A percentile compares a stretch with the other conserved stretches of the same genome.
These are phyloP conservation scores for Drosophila demipolita DNA, from an alignment of 2,888 invertebrate species.

Conservation along the genomic window DNA sequence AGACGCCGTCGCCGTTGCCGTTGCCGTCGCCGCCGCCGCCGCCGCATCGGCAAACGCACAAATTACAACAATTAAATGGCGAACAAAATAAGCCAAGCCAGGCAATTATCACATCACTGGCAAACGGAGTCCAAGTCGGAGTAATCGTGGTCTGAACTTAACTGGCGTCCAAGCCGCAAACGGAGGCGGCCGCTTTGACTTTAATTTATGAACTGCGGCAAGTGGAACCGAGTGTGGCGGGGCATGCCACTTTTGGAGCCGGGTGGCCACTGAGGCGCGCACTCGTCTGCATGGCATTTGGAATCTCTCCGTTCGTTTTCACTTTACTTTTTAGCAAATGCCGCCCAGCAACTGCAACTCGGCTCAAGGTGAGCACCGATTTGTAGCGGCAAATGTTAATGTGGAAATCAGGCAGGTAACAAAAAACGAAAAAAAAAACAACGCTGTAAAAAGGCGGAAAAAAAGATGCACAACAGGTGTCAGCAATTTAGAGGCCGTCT, in stretches of 20 bases:
- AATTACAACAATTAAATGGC: conserved; percentile 81
- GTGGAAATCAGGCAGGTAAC: conserved; percentile 47
- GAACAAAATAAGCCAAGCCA: conserved; percentile 76
- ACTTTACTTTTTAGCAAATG: conserved; percentile 38
- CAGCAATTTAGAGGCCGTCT: conserved; percentile 34
- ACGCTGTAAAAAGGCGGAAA: conserved; percentile 11
- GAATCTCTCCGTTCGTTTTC: conserved; percentile 56
- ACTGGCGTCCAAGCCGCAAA: conserved; percentile 15
- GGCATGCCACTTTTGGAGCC: conserved; percentile 17
- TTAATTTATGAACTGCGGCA: conserved; percentile 76
- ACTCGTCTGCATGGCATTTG: conserved; percentile 44
- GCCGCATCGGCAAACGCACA: conserved; percentile 59
- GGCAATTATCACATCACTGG: conserved; percentile 76
- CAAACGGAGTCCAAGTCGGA: conserved; percentile 16
- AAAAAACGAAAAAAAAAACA: conserved; percentile 24
- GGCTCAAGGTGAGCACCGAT: conserved; percentile 61
- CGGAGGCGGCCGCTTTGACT: conserved; percentile 51
- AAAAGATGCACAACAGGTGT: conserved; percentile 53
- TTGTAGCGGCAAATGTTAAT: conserved; percentile 56
- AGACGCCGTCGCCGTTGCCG: conserved; percentile 14
- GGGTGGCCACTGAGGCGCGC: conserved; percentile 60
- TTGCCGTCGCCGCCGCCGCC: conserved; percentile 4
- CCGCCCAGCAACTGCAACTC: conserved; percentile 17
- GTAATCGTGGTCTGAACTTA: conserved; percentile 13
- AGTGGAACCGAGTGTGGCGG: conserved; percentile 40